Conservation (phyloP, 2,797 vertebrate species). For the Cygnus olor region DNA sequence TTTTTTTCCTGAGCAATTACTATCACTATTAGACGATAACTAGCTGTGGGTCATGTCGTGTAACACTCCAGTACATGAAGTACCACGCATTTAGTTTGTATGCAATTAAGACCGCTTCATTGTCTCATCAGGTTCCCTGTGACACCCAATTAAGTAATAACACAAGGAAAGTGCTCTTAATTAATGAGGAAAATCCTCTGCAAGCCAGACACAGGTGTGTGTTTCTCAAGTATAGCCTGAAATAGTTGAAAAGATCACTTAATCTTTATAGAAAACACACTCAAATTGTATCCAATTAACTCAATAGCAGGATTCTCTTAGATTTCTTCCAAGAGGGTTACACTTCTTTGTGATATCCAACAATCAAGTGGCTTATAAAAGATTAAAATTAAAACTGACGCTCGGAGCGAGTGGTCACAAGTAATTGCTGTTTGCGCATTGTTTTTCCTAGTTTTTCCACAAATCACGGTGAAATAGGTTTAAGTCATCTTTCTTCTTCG, state of each 20-base stretch:
- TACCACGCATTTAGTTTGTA: background rate
- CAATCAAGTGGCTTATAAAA: slow-evolving; percentile 40
- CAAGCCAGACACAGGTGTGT: slow-evolving; percentile 73
- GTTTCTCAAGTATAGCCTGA: slow-evolving; percentile 65
- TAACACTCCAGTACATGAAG: slow-evolving; percentile 41
- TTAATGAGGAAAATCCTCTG: slow-evolving; percentile 70
- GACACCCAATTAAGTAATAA: slow-evolving; percentile 75
- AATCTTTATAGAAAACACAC: slow-evolving; percentile 42
- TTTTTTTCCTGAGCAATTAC: background rate
- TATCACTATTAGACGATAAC: background rate
- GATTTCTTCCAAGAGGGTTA: slow-evolving; percentile 52
- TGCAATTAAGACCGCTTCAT: slow-evolving; percentile 76
- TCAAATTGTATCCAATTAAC: slow-evolving; percentile 70
- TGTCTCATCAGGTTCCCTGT: slow-evolving; percentile 69
- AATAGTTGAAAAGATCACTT: slow-evolving; percentile 64
- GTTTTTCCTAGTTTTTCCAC: background rate
- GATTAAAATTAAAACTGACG: slow-evolving; percentile 59
- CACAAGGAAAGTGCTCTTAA: slow-evolving; percentile 72
- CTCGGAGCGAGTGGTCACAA: slow-evolving; percentile 13
- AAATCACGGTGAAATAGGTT: background rate
- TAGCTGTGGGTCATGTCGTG: background rate
- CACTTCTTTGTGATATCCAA: slow-evolving; percentile 40
- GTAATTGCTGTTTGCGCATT: background rate
- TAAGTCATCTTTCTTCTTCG: background rate
- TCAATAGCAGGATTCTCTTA: slow-evolving; percentile 53